A percentile compares a stretch with the other conserved stretches of the same genome.
phyloP scores from a whole-genome alignment of 1,140 invertebrate species.

The Lordiphosa collinella region DNA sequence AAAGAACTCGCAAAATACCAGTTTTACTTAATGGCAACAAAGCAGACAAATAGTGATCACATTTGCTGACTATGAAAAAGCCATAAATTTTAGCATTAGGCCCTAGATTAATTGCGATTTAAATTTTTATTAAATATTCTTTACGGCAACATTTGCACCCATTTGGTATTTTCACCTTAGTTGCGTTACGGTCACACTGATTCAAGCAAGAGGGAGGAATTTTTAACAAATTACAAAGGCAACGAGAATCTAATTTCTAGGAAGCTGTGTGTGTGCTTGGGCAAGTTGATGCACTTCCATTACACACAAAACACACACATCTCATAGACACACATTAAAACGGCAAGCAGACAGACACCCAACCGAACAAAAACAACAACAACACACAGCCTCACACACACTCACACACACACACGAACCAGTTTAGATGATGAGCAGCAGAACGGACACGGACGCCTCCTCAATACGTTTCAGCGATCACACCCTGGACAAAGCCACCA shows the following conservation, averaged over 20 bases:
- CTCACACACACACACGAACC: conserved; percentile 23
- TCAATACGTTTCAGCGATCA: conserved; percentile 95
- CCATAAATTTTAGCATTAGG: no score
- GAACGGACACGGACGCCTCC: conserved; percentile 70
- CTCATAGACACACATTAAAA: conserved; percentile 5
- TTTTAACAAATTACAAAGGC: conserved; percentile 62
- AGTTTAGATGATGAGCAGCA: conserved; percentile 78
- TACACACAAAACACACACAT: conserved; percentile 41
- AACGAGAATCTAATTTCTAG: conserved; percentile 37
- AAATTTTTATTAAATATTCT: no score
- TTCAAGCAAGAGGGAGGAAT: conserved; percentile 65
- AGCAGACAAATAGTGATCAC: no score
- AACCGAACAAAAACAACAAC: conserved; percentile 15
- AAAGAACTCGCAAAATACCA: no score
- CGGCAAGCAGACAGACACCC: conserved; percentile 14
- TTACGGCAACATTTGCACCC: background rate
- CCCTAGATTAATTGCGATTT: no score
- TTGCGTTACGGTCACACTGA: conserved; percentile 3
- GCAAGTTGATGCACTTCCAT: conserved; percentile 50
- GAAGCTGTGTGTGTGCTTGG: conserved; percentile 62
- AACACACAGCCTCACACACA: conserved; percentile 15
- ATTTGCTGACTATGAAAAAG: no score
- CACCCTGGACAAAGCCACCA: conserved; percentile 99
- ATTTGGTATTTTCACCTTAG: background rate
- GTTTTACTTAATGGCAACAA: no score